Base-by-base conservation (phyloP, 2,797 vertebrate genomes). In the Chelmon rostratus region DNA sequence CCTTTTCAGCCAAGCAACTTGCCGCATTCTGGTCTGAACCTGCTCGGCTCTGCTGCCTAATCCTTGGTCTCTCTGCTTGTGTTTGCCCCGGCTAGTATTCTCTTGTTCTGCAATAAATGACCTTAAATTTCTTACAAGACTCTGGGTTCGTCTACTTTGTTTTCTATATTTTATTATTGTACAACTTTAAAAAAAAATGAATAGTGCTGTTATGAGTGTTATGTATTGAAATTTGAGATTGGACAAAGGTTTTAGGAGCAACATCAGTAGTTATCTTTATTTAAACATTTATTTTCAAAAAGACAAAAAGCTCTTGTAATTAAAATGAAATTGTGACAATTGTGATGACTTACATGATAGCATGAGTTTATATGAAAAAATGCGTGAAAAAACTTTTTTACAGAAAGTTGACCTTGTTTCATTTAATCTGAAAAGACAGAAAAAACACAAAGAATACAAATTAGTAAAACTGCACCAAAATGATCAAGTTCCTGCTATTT, bases 381-480 rank as follows among this genome's bases (percentile, higher is more conserved):
- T 7, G 3, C 13, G 1, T 21, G 19, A 64, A 76, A 74, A 71
- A 38, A 19, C 0, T 12, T 18, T 82, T n/a, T n/a, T 21, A 73
- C 47, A 72, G n/a, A n/a, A n/a, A 79, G 50, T 69, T 75, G 63
- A 69, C 12, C 62, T 66, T 35, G 16, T 80, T 87, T 89, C 76
- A 92, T 88, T 90, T 91, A 37, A 89, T 44, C 90, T 92, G 83
- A 68, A 85, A 84, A 52, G 59, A 88, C 25, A 86, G 1, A 52
- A 11, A 23, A 38, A 42, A n/a, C 38, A 4, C 15, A 1, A 44
- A 46, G 65, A 31, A 40, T 25, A 23, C 38, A 1, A 1, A 50
- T 79, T 49, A 81, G 12, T 67, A 38, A 54, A 16, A n/a, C 18
- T 38, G 1, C n/a, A 59, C 1, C 44, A 58, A 64, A 56, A 57